Percentiles rank a stretch among this genome's conserved stretches.
These are phyloP conservation scores for Myanophis thanlyinensis DNA, from an alignment of 2,113 vertebrate genomes.

Conservation along the genomic window DNA sequence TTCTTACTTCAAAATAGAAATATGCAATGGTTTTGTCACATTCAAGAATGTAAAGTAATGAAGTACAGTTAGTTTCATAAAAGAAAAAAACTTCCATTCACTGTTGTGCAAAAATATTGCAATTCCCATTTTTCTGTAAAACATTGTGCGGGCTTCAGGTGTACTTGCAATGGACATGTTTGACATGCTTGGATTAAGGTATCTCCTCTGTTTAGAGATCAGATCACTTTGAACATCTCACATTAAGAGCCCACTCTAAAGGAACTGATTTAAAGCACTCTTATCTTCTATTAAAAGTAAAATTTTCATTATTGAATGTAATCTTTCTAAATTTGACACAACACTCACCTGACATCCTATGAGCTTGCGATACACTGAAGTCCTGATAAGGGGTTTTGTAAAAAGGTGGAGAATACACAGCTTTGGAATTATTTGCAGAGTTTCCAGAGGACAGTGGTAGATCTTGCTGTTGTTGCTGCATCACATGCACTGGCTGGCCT, in stretches of 20 bases:
- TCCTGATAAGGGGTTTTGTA: constrained; percentile 74
- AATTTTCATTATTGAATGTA: neutral
- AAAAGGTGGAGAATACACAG: constrained; percentile 65
- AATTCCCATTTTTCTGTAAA: too few species aligned
- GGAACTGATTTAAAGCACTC: neutral
- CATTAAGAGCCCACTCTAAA: neutral
- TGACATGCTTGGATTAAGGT: too few species aligned
- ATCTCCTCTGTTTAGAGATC: neutral
- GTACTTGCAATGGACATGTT: too few species aligned
- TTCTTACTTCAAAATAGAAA: too few species aligned
- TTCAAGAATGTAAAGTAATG: too few species aligned
- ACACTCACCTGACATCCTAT: constrained; percentile 80
- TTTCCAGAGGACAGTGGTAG: constrained; percentile 54
- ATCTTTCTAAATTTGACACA: neutral
- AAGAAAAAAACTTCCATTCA: too few species aligned
- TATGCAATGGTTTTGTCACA: too few species aligned
- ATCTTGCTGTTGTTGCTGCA: constrained; percentile 69
- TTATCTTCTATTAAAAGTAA: neutral
- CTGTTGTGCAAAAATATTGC: too few species aligned
- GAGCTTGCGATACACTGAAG: constrained; percentile 70
- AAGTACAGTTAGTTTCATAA: too few species aligned
- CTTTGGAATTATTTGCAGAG: constrained; percentile 62
- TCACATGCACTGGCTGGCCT: constrained; percentile 63
- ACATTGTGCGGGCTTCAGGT: too few species aligned
- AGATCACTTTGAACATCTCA: neutral